Conservation (phyloP, 2,113 vertebrate genomes). For the Mola mola region DNA sequence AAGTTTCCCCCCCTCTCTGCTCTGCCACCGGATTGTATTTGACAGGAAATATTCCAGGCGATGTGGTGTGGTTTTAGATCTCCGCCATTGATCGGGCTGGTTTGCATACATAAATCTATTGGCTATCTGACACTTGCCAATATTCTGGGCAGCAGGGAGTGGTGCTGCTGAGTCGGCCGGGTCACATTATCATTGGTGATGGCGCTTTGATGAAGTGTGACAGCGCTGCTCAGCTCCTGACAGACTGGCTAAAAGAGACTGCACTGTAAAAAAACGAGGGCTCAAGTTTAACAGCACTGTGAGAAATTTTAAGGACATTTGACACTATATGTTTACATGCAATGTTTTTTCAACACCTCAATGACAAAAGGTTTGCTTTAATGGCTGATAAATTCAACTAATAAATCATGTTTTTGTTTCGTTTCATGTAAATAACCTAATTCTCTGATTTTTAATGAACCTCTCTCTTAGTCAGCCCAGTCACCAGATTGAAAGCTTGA, state of each 20-base stretch:
- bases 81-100: constrained; percentile 65
- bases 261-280: constrained; percentile 35
- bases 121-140: constrained; percentile 83
- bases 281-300: constrained; percentile 8
- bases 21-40: constrained; percentile 64
- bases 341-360: too few species aligned
- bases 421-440: too few species aligned
- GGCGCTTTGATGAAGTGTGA: constrained; percentile 83
- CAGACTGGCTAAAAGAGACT: constrained; percentile 24
- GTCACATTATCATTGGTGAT: constrained; percentile 80
- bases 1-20: constrained; percentile 41
- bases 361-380: too few species aligned
- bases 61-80: constrained; percentile 67
- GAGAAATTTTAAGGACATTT: neutral
- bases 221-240: constrained; percentile 60
- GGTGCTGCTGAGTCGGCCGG: constrained; percentile 74
- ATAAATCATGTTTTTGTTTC: too few species aligned
- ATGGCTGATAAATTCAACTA: too few species aligned
- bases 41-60: constrained; percentile 71
- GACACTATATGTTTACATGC: neutral
- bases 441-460: too few species aligned
- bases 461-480: too few species aligned
- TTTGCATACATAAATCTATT: constrained; percentile 86
- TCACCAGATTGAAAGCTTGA: too few species aligned
- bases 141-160: constrained; percentile 69